Percentiles rank a stretch among this genome's conserved stretches.
These are phyloP conservation scores for Dipodomys ordii DNA, from an alignment of 2,113 vertebrate species.

Conservation along the genomic window DNA sequence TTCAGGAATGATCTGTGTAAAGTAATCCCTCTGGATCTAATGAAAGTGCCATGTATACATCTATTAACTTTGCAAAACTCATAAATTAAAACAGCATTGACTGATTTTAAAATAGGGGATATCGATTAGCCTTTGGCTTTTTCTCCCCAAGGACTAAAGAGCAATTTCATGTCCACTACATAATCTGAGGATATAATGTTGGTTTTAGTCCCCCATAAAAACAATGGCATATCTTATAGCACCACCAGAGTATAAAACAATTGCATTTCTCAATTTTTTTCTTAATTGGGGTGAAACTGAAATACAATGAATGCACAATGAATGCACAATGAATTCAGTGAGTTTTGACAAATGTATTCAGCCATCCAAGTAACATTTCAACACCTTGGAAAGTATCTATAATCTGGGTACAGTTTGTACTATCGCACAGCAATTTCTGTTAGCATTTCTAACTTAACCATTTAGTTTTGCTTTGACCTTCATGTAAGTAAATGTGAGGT, in stretches of 20 bases:
- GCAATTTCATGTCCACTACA: neutral
- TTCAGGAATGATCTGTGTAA: neutral
- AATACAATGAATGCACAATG: neutral
- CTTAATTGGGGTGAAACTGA: neutral
- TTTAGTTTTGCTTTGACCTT: constrained; percentile 13
- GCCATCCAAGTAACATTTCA: neutral
- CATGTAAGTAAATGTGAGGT: neutral
- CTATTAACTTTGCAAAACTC: constrained; percentile 5
- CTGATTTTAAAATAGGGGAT: constrained; percentile 32
- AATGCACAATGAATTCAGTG: neutral
- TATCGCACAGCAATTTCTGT: neutral
- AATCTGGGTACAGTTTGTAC: neutral
- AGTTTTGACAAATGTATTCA: neutral
- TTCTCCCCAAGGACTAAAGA: constrained; percentile 38
- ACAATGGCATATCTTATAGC: constrained; percentile 39
- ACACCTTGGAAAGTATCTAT: neutral
- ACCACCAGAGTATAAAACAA: constrained; percentile 1
- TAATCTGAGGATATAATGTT: constrained; percentile 28
- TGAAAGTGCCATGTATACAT: neutral
- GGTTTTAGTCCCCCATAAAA: constrained; percentile 20
- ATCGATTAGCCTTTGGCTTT: constrained; percentile 26
- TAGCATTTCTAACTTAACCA: neutral
- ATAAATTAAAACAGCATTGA: neutral
- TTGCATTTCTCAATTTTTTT: neutral
- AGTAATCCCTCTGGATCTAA: neutral